Base-by-base conservation (phyloP, 2,888 invertebrate genomes). In the Drosophila testacea region DNA sequence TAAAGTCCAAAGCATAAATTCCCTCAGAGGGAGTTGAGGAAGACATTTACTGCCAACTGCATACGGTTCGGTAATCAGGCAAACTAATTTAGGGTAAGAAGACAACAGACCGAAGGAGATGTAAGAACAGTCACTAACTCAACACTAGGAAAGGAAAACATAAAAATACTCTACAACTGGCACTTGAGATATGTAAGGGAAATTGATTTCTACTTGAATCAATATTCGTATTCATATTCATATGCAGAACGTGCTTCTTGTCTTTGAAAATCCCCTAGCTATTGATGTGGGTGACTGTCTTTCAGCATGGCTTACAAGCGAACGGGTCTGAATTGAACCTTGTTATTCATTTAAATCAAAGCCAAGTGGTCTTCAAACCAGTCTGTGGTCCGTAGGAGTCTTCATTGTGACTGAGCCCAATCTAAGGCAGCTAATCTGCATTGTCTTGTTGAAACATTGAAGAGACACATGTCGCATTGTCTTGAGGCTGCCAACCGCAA, bases 261-360 rank as follows among this genome's bases (percentile, higher is more conserved):
- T 59, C 68, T 13, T 27, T 55, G 50, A 46, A 46, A 50, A 55
- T 39, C 42, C 57, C 54, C 68, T 75, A 55, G 60, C 69, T 44
- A 39, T 68, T 83, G 81, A 72, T 70, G 61, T 76, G 79, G 66
- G 69, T 76, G 68, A 55, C 32, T 57, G 39, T 28, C 34, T 34
- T 6, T 1, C 27, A 6, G 44, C 32, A 1, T 10, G 22, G 22
- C 22, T 22, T 22, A 34, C 34, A 34, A 34, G 4, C 32, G 39
- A 67, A n/a, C 9, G 9, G 42, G 30, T 38, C 39, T 39, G 27
- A 41, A 36, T 4, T 9, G 42, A 59, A 48, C 44, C 62, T 54
- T 78, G 66, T 69, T 82, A 79, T 88, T 83, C 79, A 85, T 77
- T 83, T 85, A 71, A 79, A 75, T 88, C 80, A 70, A 74, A 68